Base-by-base conservation (phyloP, 2,888 invertebrate species). In the Trichopria drosophilae region DNA sequence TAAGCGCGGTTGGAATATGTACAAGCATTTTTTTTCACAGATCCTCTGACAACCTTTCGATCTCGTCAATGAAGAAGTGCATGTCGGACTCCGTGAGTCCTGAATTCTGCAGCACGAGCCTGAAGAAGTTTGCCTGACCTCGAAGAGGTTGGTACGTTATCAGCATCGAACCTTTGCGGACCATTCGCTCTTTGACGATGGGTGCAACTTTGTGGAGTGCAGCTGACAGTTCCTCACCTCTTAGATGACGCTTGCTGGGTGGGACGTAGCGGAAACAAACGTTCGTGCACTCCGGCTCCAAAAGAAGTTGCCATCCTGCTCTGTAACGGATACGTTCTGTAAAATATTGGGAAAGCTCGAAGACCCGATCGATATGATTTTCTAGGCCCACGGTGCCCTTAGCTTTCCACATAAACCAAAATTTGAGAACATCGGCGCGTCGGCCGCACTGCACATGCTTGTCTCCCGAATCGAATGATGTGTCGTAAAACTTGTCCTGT, bases 401-500 rank as follows among this genome's bases (percentile, higher is more conserved):
- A 4, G 96, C 93, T 68, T 95, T 92, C 97, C 97, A 97, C 93
- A 95, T 94, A 70, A 94, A 87, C 97, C 97, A 98, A 73, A 97
- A 90, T 76, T 98, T 98, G 55, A 96, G 82, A 7, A 96, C 92
- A 72, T 98, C 97, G 1, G 93, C 96, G 62, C 94, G 84, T 1
- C 98, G 82, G 0, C 97, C 97, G 71, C 97, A 98, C 72, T 98
- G 97, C 29, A 98, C 87, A 64, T 95, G 93, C 71, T 96, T 96
- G 71, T 93, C 93, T 0, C 93, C 93, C 1, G 86, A 88, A 64
- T 91, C 91, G 66, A 83, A 90, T 6, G 81, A 78, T 1, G 88
- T 88, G 69, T 93, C 90, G 75, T 93, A 93, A 72, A 91, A 92
- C 76, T 93, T 93, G 74, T 93, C 93, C 70, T 89, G 87, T 75